Base-by-base conservation (phyloP, 2,888 invertebrate species). In the Orchestes rusci region DNA sequence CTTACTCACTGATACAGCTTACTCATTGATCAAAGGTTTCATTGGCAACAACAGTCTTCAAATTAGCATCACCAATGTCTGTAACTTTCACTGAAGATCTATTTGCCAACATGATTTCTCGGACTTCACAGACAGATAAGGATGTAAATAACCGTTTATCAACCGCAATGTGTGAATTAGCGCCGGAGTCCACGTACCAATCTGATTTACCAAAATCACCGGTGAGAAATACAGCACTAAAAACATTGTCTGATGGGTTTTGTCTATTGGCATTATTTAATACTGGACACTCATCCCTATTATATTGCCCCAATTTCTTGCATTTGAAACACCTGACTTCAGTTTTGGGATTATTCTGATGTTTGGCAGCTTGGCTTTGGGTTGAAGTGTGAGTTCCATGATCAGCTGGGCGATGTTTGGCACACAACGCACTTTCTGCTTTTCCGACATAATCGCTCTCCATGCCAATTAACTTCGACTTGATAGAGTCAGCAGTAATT, bases 391-490 rank as follows among this genome's bases (percentile, higher is more conserved):
- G n/a, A n/a, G n/a, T n/a, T n/a, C n/a, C n/a, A n/a, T n/a, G n/a
- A n/a, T n/a, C n/a, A n/a, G n/a, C n/a, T n/a, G n/a, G n/a, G n/a
- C n/a, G n/a, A n/a, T n/a, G n/a, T n/a, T n/a, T n/a, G n/a, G n/a
- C n/a, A n/a, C n/a, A n/a, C n/a, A n/a, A n/a, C n/a, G n/a, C n/a
- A n/a, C n/a, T n/a, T n/a, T n/a, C 16, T 45, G 35, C 10, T 3
- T 16, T 34, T 8, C 27, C 27, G 27, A 8, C 27, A 23, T n/a
- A n/a, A 58, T 52, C 13, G 58, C 42, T 37, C 40, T 43, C 43
- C 55, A 53, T 55, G 42, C 56, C 54, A 5, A 57, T 36, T 39
- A 60, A 51, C 45, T 61, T 61, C 4, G 53, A 44, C 31, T 51
- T 51, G 5, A 60, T 60, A 5, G 52, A 23, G 45, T 60, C 59